Evolutionary conservation across 2,113 vertebrate species (phyloP), one percentile per base, ranked within the genome.

Genomic region (Bostrychus sinensis): DNA sequence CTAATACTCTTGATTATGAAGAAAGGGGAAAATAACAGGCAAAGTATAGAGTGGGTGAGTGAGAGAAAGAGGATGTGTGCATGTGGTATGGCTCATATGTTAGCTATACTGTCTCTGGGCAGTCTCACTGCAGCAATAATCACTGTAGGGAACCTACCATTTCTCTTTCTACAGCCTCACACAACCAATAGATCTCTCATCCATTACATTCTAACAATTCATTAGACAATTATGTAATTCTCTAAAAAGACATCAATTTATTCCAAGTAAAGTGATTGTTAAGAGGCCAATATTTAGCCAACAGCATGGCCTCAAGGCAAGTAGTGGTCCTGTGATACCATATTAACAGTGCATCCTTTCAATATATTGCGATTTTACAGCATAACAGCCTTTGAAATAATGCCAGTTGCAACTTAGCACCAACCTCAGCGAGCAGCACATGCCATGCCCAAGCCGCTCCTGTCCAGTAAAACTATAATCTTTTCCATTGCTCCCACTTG

Each of bases 91-190:
- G 79, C 82, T 83, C 80, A 79, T 82, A 79, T 83, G 82, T 90
- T 89, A 80, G 82, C 88, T 87, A 86, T 89, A 88, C 88, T 91
- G 89, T 89, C 85, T 89, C 85, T 88, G 85, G 86, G 89, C 85
- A 87, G 87, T 70, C 81, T 89, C 77, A 89, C 88, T 91, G 91
- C 90, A 91, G 89, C 87, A 89, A 72, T 85, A 74, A 78, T 69
- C 59, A 67, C 84, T 88, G 75, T 78, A 79, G 79, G 86, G 88
- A 88, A 86, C 82, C 82, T 80, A 50, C 72, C 66, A 83, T 83
- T 83, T 25, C 14, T 82, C 75, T 66, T 78, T 74, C 83, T 79
- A 78, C 79, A 60, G 78, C 80, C 84, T 84, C 70, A 86, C 75
- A 81, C 80, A 43, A 77, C 87, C 78, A 85, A 88, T 83, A 89